Percentiles rank a stretch among this genome's conserved stretches.
Evolutionary conservation across 2,888 invertebrate genomes (phyloP).

Genomic region (Chalcis sispes): DNA sequence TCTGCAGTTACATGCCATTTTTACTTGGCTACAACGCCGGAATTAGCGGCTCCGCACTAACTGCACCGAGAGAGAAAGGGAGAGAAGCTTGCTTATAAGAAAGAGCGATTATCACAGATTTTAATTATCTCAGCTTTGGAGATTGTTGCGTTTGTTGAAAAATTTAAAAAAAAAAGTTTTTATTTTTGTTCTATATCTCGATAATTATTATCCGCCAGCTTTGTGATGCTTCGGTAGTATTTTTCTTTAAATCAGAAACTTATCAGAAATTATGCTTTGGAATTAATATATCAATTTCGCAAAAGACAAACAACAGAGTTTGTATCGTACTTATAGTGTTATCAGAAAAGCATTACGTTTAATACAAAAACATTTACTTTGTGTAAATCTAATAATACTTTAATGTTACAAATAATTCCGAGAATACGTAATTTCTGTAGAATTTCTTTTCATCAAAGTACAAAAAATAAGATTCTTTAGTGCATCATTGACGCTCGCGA

Average conservation of each 20-base stretch:
- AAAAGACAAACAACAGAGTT: too few species aligned
- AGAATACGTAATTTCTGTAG: background rate
- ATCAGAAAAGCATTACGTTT: too few species aligned
- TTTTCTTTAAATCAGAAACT: too few species aligned
- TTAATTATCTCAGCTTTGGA: constrained; percentile 48
- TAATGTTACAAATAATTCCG: background rate
- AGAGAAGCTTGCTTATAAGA: constrained; percentile 5
- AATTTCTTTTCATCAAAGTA: background rate
- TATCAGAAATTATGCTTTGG: too few species aligned
- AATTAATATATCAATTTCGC: too few species aligned
- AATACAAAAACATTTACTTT: too few species aligned
- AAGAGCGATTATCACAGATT: constrained; percentile 47
- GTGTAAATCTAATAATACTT: too few species aligned
- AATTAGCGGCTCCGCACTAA: constrained; percentile 59
- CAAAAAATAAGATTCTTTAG: constrained; percentile 7
- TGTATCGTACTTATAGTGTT: too few species aligned
- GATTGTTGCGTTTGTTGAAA: constrained; percentile 8
- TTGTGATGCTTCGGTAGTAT: too few species aligned
- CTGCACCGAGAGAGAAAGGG: constrained; percentile 14
- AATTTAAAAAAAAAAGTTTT: background rate
- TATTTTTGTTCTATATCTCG: too few species aligned
- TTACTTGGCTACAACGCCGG: constrained; percentile 60
- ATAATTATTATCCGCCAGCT: too few species aligned
- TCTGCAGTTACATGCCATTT: constrained; percentile 60
- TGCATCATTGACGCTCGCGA: constrained; percentile 37